These are phyloP conservation scores for Sesia bembeciformis DNA, from an alignment of 2,888 invertebrate genomes.

Conservation along the genomic window DNA sequence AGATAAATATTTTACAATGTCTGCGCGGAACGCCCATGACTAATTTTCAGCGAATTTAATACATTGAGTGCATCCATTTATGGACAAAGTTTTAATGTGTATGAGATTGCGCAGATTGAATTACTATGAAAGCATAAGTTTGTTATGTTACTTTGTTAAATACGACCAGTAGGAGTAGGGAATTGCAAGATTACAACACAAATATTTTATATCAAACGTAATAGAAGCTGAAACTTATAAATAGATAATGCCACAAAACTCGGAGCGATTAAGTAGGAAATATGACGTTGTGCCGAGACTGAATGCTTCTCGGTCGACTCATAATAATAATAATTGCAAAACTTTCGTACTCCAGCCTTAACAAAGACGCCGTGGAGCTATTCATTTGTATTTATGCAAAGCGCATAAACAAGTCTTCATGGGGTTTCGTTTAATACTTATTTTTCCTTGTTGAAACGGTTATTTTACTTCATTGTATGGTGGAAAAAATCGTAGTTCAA, in stretches of 20 bases:
- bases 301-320: slow-evolving; percentile 54
- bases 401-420: slow-evolving; percentile 44
- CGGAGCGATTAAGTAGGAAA: slow-evolving; percentile 61
- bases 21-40: slow-evolving; percentile 30
- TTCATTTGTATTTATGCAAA: slow-evolving; percentile 56
- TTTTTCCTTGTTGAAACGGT: slow-evolving; percentile 15
- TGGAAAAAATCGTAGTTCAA: slow-evolving; percentile 39
- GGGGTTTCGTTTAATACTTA: slow-evolving; percentile 27
- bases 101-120: slow-evolving; percentile 18
- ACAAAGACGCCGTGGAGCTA: slow-evolving; percentile 45
- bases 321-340: slow-evolving; percentile 70
- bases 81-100: slow-evolving; percentile 36
- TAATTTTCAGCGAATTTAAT: slow-evolving; percentile 64
- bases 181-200: slow-evolving; percentile 25
- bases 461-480: slow-evolving; percentile 11
- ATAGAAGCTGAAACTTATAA: slow-evolving; percentile 34
- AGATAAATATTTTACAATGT: slow-evolving; percentile 51
- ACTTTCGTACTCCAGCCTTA: slow-evolving; percentile 55
- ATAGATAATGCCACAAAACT: slow-evolving; percentile 40
- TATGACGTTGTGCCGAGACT: slow-evolving; percentile 50
- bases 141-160: slow-evolving; percentile 1
- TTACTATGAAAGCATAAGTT: slow-evolving; percentile 1
- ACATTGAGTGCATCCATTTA: slow-evolving; percentile 58
- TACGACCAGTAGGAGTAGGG: not conserved
- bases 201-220: slow-evolving; percentile 39